Base-by-base conservation (phyloP, 2,797 vertebrate genomes). In the Calcarius lapponicus region DNA sequence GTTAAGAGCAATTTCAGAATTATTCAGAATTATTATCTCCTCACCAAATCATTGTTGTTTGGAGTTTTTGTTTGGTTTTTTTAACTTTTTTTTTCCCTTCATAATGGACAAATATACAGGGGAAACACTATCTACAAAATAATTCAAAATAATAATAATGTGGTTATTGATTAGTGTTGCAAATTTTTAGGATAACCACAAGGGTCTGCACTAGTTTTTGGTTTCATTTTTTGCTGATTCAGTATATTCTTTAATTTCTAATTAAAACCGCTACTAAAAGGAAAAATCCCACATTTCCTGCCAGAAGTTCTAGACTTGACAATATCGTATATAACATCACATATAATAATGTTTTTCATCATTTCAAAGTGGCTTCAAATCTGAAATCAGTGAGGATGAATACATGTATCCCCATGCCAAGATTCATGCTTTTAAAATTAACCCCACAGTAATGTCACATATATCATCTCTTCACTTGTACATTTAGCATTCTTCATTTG, bases 401-500 rank as follows among this genome's bases (percentile, higher is more conserved):
- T 61, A 62, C 0, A 6, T 26, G 21, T 64, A 53, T 73, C 56
- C 45, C 34, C 6, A 25, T 80, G 88, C 88, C 88, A 93, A 82
- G 28, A 87, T 80, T 51, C 66, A 62, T 84, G 56, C 78, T 83
- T 92, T 78, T 74, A 60, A 91, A 93, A 76, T 58, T 80, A 90
- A 79, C 61, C 38, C 54, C 62, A 48, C 82, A 75, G 54, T 83
- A 80, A 47, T 92, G 72, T 92, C 88, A 47, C 65, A 75, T 78
- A 26, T 32, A 90, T 94, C 58, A 92, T 88, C 73, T 82, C 71
- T 45, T 54, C 57, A 54, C 81, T 95, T 80, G 60, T 61, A 47
- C 48, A 53, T 78, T 86, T 74, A 86, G 54, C 47, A 81, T 93
- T 93, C 80, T 62, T 92, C 57, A 76, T 95, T 94, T 91, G 78